phyloP scores from a whole-genome alignment of 2,797 vertebrate genomes.

The Coluber constrictor region DNA sequence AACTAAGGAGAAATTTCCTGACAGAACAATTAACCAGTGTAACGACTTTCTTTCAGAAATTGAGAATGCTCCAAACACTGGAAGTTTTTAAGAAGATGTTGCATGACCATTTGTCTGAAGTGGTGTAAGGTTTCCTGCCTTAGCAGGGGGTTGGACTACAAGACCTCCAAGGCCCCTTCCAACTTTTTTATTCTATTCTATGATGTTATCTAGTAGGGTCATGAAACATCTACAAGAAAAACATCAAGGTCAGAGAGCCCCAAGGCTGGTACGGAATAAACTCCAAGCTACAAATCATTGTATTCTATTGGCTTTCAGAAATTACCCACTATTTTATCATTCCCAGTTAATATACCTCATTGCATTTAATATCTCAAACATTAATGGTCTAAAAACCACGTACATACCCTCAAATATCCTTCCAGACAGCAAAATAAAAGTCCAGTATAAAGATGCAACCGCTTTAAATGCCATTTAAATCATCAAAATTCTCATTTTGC shows the following conservation, averaged over 20 bases:
- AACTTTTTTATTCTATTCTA: not conserved
- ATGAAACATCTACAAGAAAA: not conserved
- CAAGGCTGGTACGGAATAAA: too few species aligned
- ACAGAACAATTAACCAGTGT: too few species aligned
- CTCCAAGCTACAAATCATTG: not conserved
- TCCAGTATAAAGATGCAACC: not conserved
- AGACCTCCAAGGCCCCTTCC: too few species aligned
- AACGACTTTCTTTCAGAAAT: accelerated
- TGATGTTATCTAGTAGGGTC: not conserved
- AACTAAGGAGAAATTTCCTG: too few species aligned
- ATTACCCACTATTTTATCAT: not conserved
- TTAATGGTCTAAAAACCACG: not conserved
- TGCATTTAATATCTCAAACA: not conserved
- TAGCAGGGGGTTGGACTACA: too few species aligned
- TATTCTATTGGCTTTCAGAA: not conserved
- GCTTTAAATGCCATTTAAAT: not conserved
- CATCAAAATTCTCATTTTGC: not conserved
- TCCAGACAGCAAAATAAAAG: not conserved
- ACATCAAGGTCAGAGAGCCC: too few species aligned
- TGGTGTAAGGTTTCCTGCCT: too few species aligned
- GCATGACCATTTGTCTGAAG: too few species aligned
- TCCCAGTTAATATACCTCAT: not conserved
- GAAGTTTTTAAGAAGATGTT: too few species aligned
- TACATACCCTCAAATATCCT: not conserved
- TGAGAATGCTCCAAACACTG: too few species aligned